A percentile compares a stretch with the other conserved stretches of the same genome.
Evolutionary conservation across 2,113 vertebrate genomes (phyloP).

Genomic region (Osmerus mordax): DNA sequence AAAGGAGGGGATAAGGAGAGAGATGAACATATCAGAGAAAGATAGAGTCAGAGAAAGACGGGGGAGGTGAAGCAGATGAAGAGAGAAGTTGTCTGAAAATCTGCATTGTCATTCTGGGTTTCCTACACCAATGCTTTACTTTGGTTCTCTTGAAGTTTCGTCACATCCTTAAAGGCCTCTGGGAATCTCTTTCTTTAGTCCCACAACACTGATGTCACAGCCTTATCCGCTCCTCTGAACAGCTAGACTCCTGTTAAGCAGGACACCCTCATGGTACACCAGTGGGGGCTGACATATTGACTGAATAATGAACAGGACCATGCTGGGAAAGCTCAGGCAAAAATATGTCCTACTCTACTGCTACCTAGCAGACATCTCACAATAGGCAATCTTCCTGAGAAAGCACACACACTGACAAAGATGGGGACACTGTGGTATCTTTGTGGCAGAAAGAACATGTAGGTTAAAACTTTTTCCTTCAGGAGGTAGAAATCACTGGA

Average conservation of each 20-base stretch:
- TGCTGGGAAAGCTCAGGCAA: constrained; percentile 42
- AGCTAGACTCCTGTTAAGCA: constrained; percentile 40
- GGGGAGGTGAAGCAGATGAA: not conserved
- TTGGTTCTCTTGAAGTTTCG: constrained; percentile 12
- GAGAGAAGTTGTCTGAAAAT: not conserved
- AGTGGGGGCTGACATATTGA: constrained; percentile 48
- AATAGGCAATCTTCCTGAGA: constrained; percentile 23
- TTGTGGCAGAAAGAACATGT: constrained; percentile 37
- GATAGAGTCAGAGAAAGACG: not conserved
- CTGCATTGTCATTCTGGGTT: not conserved
- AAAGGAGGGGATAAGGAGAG: not conserved
- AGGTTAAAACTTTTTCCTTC: constrained; percentile 31
- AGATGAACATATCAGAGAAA: not conserved
- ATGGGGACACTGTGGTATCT: not conserved
- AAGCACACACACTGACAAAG: not conserved
- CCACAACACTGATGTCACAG: not conserved
- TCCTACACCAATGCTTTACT: not conserved
- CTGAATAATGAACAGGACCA: constrained; percentile 55
- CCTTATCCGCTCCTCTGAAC: constrained; percentile 33
- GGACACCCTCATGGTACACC: constrained; percentile 39
- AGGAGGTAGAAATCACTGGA: constrained; percentile 21
- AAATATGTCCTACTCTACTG: constrained; percentile 35
- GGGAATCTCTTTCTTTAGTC: not conserved
- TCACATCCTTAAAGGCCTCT: not conserved
- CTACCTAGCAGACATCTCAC: constrained; percentile 26